A percentile compares a stretch with the other conserved stretches of the same genome.
Evolutionary conservation across 2,113 vertebrate genomes (phyloP).

Genomic region (Corvus cornix): DNA sequence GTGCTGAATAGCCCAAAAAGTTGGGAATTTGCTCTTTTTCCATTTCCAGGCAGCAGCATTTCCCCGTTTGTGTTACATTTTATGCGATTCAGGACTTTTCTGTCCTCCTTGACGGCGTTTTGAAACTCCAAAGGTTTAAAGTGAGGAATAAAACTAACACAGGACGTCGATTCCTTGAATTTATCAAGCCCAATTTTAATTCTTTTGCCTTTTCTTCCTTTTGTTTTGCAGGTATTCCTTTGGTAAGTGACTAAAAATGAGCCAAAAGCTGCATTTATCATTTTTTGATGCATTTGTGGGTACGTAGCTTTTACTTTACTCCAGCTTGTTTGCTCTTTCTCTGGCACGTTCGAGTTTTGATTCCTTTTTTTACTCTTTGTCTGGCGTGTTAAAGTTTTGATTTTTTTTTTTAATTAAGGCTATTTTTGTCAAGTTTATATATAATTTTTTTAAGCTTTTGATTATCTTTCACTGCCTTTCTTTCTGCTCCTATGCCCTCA

Average conservation of each 20-base stretch:
- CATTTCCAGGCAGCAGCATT: neutral
- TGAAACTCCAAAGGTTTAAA: neutral
- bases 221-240: constrained; percentile 84
- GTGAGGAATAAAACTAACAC: neutral
- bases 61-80: neutral
- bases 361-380: neutral
- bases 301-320: constrained; percentile 56
- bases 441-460: neutral
- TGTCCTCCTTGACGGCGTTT: accelerated
- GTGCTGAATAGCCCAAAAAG: neutral
- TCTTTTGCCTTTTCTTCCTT: neutral
- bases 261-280: neutral
- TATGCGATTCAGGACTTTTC: accelerated
- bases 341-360: neutral
- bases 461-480: neutral
- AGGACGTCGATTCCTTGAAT: accelerated
- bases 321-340: neutral
- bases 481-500: neutral
- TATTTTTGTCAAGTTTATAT: neutral
- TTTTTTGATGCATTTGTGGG: constrained; percentile 27
- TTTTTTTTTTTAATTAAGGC: neutral
- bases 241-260: constrained; percentile 77
- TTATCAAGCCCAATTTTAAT: neutral
- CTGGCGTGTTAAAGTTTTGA: neutral
- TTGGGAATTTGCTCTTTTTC: neutral